Base-by-base conservation (phyloP, 1,140 invertebrate genomes). In the Drosophila miranda region DNA sequence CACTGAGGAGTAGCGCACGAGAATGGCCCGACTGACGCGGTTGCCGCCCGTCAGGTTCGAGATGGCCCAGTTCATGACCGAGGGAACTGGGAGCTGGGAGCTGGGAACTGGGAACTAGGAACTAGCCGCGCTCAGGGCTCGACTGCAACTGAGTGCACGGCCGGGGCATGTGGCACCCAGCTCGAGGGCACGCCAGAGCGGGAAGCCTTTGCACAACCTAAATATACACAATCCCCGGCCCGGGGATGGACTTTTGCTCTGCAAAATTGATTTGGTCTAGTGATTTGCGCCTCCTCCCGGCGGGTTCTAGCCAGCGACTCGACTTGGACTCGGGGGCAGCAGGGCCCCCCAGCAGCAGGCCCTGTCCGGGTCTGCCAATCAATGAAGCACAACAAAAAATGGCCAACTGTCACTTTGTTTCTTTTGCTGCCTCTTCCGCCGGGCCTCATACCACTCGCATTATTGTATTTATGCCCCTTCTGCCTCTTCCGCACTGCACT, bases 41-140 rank as follows among this genome's bases (percentile, higher is more conserved):
- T 90, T 90, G 63, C 89, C 74, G 59, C 89, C 89, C 57, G 89
- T 90, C 43, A 90, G 71, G 78, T 90, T 90, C 49, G 89, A 90
- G 30, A 90, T 80, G 71, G 89, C 89, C 89, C 89, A 90, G 73
- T 90, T 90, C 89, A 90, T 90, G 71, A 66, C 72, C 52, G 30
- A n/a, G 19, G 42, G 44, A 58, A 21, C 38, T 50, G 49, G 9
- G 11, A 59, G 38, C 42, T 11, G 52, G 5, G 23, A 23, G 5
- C 16, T 16, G 16, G 19, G 19, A 19, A 19, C 23, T 26, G 4
- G 19, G 42, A 58, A 42, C 60, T 59, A 49, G 43, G 46, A 73
- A 62, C 78, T 62, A 58, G 53, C 59, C 78, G 59, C 69, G 53
- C 54, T 48, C 57, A 66, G 50, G 41, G 59, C 62, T 64, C 49